Evolutionary conservation across 2,888 invertebrate species (phyloP), one percentile per base, ranked within the genome.

Genomic region (Onchidella celtica): DNA sequence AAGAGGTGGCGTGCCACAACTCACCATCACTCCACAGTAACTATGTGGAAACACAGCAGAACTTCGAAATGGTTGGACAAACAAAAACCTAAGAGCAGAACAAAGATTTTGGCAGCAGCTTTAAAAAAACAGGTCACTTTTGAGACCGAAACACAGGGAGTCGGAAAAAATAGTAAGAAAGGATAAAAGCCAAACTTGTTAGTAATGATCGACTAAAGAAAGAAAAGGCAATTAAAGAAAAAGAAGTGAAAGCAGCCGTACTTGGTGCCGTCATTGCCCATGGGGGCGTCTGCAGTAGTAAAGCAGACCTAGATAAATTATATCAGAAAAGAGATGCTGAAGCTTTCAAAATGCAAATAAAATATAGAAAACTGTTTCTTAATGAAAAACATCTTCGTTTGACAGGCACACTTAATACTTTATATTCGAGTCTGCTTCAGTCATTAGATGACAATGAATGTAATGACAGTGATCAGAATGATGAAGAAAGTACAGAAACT

Each of bases 11-110:
- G 32, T 66, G 66, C 66, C 27, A 32, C 66, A 29, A 66, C 66
- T 17, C 66, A 66, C 29, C 66, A 66, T 66, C 27, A 21, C 6
- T 66, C 66, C 11, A 11, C 66, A 29, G 66, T 66, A 11, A 66
- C 66, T 11, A 66, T 66, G 66, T 66, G 66, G 32, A 66, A 66
- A 32, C 66, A n/a, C n/a, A n/a, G n/a, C n/a, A 66, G 17, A 66
- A 66, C 34, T 29, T n/a, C 66, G 11, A 32, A 11, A 29, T 66
- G 66, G 66, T 29, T 66, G 32, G 66, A 66, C 9, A 66, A 32
- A 24, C 24, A 66, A 32, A 24, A 9, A 47, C 17, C 9, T 11
- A 11, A 47, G 17, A 47, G n/a, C 17, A 6, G 47, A 47, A 47
- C 47, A 47, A 47, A 17, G 17, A 47, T 47, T 47, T 47, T 47